These are phyloP conservation scores for Metacarcinus magister DNA, from an alignment of 2,888 invertebrate species.

Conservation along the genomic window DNA sequence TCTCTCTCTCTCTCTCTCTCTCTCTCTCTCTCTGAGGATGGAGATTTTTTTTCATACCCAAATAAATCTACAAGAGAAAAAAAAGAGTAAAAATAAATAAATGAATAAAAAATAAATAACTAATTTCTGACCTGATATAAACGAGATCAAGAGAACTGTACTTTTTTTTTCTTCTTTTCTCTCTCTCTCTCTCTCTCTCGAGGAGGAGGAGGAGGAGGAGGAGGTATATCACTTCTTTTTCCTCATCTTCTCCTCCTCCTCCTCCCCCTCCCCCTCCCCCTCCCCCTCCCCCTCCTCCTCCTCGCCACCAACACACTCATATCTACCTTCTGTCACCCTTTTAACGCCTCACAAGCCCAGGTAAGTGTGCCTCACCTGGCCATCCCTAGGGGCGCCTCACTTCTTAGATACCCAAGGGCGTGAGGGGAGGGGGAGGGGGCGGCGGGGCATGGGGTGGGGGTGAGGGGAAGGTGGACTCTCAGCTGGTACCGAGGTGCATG, in stretches of 20 bases:
- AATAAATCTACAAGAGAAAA: too few relatives aligned
- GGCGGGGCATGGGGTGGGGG: neutral
- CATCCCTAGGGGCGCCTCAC: neutral
- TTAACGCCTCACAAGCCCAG: neutral
- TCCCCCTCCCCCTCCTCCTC: neutral
- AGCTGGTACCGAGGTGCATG: neutral
- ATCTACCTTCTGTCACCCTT: constrained; percentile 52
- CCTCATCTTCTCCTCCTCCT: too few relatives aligned
- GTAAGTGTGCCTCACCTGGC: neutral
- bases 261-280: neutral
- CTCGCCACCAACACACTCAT: neutral
- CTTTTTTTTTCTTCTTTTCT: too few relatives aligned
- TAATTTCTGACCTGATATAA: too few relatives aligned
- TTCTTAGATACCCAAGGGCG: neutral
- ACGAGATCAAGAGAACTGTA: too few relatives aligned
- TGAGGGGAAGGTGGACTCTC: constrained; percentile 3
- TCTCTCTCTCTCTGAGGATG: too few relatives aligned
- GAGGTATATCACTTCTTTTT: too few relatives aligned
- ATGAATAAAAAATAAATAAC: too few relatives aligned
- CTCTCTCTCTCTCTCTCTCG: too few relatives aligned
- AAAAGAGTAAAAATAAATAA: too few relatives aligned
- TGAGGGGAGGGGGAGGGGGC: neutral
- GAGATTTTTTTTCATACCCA: too few relatives aligned
- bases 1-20: too few relatives aligned
- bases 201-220: constrained; percentile 26